These are phyloP conservation scores for Felis chaus DNA, from an alignment of 2,113 vertebrate genomes.

Conservation along the genomic window DNA sequence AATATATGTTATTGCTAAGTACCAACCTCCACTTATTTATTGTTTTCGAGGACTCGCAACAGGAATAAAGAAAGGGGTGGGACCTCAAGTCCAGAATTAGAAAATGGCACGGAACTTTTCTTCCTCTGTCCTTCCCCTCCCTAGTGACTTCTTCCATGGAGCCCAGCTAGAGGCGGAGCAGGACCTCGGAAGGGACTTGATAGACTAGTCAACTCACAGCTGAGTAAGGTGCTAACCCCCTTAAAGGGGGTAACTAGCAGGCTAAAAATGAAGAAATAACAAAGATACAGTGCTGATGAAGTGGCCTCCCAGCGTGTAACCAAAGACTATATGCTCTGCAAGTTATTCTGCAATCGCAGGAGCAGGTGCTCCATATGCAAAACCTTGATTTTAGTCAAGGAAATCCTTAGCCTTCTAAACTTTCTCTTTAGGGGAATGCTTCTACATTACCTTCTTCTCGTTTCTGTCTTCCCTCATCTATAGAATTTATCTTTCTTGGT, in stretches of 20 bases:
- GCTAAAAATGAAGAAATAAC: background rate
- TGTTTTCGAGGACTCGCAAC: background rate
- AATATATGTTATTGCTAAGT: too few relatives aligned
- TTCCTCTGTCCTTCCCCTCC: background rate
- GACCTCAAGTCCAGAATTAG: background rate
- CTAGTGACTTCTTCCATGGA: background rate
- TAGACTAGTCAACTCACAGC: background rate
- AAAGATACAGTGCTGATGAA: background rate
- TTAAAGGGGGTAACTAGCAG: background rate
- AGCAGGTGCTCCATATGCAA: background rate
- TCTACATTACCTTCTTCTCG: background rate
- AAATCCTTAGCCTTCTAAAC: background rate
- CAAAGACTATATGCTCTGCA: background rate
- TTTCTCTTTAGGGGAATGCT: background rate
- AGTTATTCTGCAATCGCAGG: background rate
- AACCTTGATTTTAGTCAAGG: background rate
- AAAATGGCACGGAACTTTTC: background rate
- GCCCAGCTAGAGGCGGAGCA: background rate
- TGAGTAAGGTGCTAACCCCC: background rate
- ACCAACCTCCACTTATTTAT: background rate
- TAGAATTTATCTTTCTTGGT: background rate
- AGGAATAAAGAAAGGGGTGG: background rate
- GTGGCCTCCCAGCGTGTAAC: too few relatives aligned
- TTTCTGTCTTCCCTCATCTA: background rate
- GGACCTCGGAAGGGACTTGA: background rate